phyloP scores from a whole-genome alignment of 2,888 invertebrate species.

The Diplazon laetatorius region DNA sequence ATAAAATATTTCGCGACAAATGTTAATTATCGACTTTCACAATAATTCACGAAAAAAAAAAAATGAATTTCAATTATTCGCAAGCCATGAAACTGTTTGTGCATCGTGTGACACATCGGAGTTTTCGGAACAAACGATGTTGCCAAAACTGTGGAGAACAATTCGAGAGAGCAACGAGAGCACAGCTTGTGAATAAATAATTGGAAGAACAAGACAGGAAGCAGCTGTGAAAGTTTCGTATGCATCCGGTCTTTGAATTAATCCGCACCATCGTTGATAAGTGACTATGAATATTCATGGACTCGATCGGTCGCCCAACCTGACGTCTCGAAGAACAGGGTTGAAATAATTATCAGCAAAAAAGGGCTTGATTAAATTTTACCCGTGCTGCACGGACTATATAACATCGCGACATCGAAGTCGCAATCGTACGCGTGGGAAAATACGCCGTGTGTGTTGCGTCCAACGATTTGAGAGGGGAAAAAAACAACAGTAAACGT shows the following conservation, averaged over 20 bases:
- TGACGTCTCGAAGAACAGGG: slow-evolving; percentile 13
- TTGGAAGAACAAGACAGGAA: neutral
- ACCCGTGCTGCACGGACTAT: neutral
- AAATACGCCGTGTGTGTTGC: too few relatives aligned
- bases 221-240: neutral
- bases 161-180: slow-evolving; percentile 10
- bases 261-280: slow-evolving; percentile 28
- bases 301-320: slow-evolving; percentile 10
- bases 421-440: neutral
- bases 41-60: too few relatives aligned
- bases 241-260: slow-evolving; percentile 33
- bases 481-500: too few relatives aligned
- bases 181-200: slow-evolving; percentile 23
- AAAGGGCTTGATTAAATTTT: neutral
- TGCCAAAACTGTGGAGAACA: neutral
- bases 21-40: too few relatives aligned
- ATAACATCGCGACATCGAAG: neutral
- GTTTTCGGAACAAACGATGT: slow-evolving; percentile 2
- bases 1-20: too few relatives aligned
- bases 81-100: too few relatives aligned
- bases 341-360: slow-evolving; percentile 18
- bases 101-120: neutral
- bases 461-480: too few relatives aligned
- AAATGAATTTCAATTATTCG: neutral
- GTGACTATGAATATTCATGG: slow-evolving; percentile 37